phyloP scores from a whole-genome alignment of 2,797 vertebrate genomes.

The Trichosurus vulpecula region DNA sequence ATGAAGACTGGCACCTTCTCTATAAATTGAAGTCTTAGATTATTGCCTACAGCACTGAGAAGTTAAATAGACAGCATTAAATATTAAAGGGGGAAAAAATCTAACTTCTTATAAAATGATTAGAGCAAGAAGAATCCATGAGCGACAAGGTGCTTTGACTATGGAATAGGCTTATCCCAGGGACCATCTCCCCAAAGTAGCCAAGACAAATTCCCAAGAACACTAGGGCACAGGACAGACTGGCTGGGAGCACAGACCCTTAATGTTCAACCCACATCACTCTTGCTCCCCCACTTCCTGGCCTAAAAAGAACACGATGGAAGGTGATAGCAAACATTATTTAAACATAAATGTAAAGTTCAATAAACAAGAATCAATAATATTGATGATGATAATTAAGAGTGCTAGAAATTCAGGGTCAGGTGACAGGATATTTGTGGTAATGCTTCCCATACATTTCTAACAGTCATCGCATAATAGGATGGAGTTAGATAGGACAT shows the following conservation, averaged over 20 bases:
- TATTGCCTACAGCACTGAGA: background rate
- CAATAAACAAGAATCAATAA: background rate
- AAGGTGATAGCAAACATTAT: background rate
- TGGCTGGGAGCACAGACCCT: background rate
- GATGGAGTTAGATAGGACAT: background rate
- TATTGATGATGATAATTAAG: background rate
- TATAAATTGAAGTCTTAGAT: background rate
- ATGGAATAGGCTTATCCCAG: background rate
- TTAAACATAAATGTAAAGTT: background rate
- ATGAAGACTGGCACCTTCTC: background rate
- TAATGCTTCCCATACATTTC: background rate
- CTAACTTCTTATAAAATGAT: constrained; percentile 26
- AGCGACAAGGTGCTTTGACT: constrained; percentile 10
- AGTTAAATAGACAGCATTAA: background rate
- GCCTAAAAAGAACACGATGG: background rate
- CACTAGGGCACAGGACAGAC: background rate
- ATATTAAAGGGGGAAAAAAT: background rate
- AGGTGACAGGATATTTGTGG: background rate
- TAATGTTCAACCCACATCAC: background rate
- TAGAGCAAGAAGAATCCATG: background rate
- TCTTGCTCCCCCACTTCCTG: background rate
- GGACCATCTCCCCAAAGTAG: background rate
- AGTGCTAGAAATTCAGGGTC: background rate
- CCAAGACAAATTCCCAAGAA: background rate
- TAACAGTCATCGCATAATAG: background rate